phyloP scores from a whole-genome alignment of 2,888 invertebrate genomes.

The Drosophila seclusa region DNA sequence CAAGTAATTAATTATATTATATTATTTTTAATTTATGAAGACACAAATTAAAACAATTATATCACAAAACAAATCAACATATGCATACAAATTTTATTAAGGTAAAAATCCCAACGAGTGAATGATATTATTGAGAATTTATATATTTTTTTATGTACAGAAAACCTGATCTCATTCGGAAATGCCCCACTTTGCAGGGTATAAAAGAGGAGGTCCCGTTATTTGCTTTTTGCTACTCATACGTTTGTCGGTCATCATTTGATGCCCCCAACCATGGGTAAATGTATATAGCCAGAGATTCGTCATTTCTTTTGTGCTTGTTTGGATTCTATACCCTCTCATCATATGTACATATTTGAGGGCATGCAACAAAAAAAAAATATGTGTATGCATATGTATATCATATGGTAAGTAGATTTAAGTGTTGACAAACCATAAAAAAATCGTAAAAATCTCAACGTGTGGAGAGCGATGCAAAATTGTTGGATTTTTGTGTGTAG shows the following conservation, averaged over 20 bases:
- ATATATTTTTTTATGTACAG: background rate
- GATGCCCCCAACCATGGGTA: conserved; percentile 18
- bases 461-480: conserved; percentile 48
- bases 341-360: conserved; percentile 2
- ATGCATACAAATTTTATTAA: background rate
- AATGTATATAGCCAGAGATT: conserved; percentile 21
- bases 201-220: conserved; percentile 6
- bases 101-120: background rate
- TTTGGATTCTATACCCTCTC: background rate
- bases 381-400: conserved; percentile 14
- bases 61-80: background rate
- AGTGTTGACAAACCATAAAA: conserved; percentile 45
- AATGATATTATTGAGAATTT: background rate
- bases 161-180: background rate
- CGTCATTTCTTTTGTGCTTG: conserved; percentile 29
- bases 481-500: background rate
- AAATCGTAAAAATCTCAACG: conserved; percentile 42
- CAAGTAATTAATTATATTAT: background rate
- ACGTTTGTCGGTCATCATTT: conserved; percentile 39
- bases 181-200: conserved; percentile 9
- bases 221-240: conserved; percentile 2
- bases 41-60: background rate
- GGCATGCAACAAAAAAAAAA: conserved; percentile 9
- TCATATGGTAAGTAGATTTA: conserved; percentile 34
- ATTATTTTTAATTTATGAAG: conserved; percentile 7